Base-by-base conservation (phyloP, 1,140 invertebrate genomes). In the Brachionus calyciflorus region DNA sequence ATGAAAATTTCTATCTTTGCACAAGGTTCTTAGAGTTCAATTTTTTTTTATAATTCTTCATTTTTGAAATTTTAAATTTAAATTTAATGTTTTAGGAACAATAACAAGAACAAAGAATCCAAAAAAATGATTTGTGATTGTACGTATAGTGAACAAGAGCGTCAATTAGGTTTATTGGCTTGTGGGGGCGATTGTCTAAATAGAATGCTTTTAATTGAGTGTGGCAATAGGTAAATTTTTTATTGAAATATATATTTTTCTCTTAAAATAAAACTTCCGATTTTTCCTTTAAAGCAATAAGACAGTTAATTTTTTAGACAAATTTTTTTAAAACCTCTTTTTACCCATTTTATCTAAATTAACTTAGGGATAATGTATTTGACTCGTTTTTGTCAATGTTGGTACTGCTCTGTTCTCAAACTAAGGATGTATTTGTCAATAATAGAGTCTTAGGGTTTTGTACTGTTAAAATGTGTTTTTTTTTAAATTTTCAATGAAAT, bases 131-230 rank as follows among this genome's bases (percentile, higher is more conserved):
- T 91, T 19, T 98, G 96, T 86, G 94, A 98, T 84, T 98, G 95
- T 85, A 91, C 91, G 80, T 92, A 92, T 3, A 90, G 91, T 83
- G 92, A 94, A 81, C 82, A 84, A 37, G 94, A 97, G 79, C 88
- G 92, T 76, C 88, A 89, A 37, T 85, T 90, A 77, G 92, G 92
- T 1, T 90, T 93, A 83, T 85, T 89, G 28, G 93, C 93, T 37
- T 98, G 95, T 86, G 93, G 93, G 0, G 92, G 94, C 81, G 93
- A 97, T 84, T 98, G 96, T 86, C 88, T 98, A 4, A 98, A 98
- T 87, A 89, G 94, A 82, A 88, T 98, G 82, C 89, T 98, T 4
- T 93, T 97, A 90, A 97, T 98, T 83, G 96, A 98, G 90, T 98
- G 95, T 65, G 41, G 55, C 28, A 53, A 33, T 7, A 70, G 48